Base-by-base conservation (phyloP, 2,888 invertebrate genomes). In the Dryadula phaetusa region DNA sequence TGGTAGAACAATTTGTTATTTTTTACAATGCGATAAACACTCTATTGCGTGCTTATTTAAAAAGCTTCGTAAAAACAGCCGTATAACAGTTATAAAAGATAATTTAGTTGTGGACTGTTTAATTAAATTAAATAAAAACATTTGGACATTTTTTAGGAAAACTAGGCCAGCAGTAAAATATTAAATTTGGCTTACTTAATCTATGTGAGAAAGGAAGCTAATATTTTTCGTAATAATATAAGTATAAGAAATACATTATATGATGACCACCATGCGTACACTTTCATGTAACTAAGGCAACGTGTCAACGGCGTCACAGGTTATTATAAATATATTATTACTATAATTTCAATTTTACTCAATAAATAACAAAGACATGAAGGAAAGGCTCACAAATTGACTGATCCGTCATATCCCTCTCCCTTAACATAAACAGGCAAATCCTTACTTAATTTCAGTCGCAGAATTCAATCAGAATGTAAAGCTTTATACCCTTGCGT, bases 381-480 rank as follows among this genome's bases (percentile, higher is more conserved):
- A 81, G 80, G 82, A 82, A 82, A 79, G 78, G 79, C 81, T 83
- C 83, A 81, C 81, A 87, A 89, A 90, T 86, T 86, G 86, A 85
- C 88, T 88, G 89, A 90, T 90, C 90, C 88, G 81, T 85, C 85
- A 79, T 81, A 84, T 81, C 84, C 84, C 81, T 80, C 81, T 76
- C 84, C 88, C 87, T 85, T 82, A 86, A 86, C 88, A 87, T 85
- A 90, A 92, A 92, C 92, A 91, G 82, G 79, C 85, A 91, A 92
- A 92, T 92, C 92, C 92, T 92, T 92, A 91, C 92, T 91, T 91
- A 92, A 92, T 92, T 91, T 92, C 90, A 92, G 87, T 89, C 84
- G 82, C 87, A 89, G 92, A 90, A 92, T 92, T 92, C 92, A 92
- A 92, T 92, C 92, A 91, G 85, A 89, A 87, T 82, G 87, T 86